Evolutionary conservation across 2,888 invertebrate species (phyloP), one percentile per base, ranked within the genome.

Genomic region (Dexiosoma caninum): DNA sequence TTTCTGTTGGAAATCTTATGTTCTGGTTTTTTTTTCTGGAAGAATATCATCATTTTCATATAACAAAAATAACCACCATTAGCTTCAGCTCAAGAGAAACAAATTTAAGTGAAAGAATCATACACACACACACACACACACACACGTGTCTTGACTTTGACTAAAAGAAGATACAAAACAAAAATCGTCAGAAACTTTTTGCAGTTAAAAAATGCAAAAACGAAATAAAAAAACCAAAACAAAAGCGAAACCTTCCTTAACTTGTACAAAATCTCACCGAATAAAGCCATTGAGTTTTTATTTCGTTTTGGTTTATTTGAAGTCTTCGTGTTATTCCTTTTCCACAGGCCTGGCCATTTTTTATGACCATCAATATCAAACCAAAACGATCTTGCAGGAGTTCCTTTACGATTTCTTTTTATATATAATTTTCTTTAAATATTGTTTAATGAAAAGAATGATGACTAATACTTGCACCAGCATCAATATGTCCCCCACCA

Each of bases 311-410:
- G 30, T 53, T 59, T 51, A 46, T 30, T 46, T 66, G 16, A 12
- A 14, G 21, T 16, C 19, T 57, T 53, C 10, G 19, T 37, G 19
- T 76, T 72, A 32, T 60, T 78, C 6, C 23, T 53, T 70, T 60
- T 49, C 70, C 40, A 62, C 55, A 78, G 51, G 55, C 55, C 32
- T 60, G 59, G 21, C 59, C 70, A 62, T 78, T n/a, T n/a, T n/a
- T 78, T 78, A 69, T 74, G 69, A 64, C 46, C 74, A 64, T 77
- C 37, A 53, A 53, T 74, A 77, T 77, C 77, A 77, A 64, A 77
- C 40, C 62, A 57, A 80, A 81, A 70, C 74, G 69, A 77, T 77
- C 77, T 72, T 81, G 81, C 81, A 81, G 77, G 77, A 81, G 77
- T 81, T 71, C 72, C 69, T 77, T 62, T 53, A 72, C 53, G 19